Conservation (phyloP, 2,113 vertebrate species). For the Saccopteryx leptura region DNA sequence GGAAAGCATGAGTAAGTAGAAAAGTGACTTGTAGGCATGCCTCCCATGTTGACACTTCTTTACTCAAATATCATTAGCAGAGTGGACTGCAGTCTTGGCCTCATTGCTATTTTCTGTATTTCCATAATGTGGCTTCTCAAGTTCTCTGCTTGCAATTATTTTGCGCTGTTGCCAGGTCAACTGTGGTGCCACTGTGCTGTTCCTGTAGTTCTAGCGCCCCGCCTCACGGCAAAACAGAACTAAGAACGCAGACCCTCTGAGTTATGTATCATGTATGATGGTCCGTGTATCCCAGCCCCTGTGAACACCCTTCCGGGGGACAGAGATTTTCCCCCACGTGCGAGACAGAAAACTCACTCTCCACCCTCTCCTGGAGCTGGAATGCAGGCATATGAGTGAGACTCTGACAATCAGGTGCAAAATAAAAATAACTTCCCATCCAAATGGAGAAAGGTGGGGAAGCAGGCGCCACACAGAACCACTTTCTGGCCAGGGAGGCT, state of each 20-base stretch:
- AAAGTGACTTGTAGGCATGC: background rate
- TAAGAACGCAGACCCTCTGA: background rate
- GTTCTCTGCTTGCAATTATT: background rate
- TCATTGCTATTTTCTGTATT: background rate
- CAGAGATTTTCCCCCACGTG: background rate
- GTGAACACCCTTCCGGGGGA: background rate
- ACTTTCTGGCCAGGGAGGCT: background rate
- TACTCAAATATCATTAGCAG: background rate
- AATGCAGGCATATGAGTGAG: background rate
- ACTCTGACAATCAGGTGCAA: background rate
- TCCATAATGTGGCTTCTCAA: background rate
- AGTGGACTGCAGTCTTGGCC: background rate
- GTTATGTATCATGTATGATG: background rate
- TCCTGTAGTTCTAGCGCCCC: background rate
- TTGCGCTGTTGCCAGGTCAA: background rate
- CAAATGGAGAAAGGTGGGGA: conserved; percentile 6
- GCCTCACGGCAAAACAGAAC: background rate
- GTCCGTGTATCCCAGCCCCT: background rate
- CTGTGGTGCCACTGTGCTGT: no score
- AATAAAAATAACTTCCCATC: background rate
- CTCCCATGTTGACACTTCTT: background rate
- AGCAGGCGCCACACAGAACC: background rate
- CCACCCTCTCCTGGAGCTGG: background rate
- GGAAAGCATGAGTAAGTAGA: background rate
- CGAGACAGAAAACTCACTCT: background rate